These are phyloP conservation scores for Prochilodus magdalenae DNA, from an alignment of 2,113 vertebrate species.

Conservation along the genomic window DNA sequence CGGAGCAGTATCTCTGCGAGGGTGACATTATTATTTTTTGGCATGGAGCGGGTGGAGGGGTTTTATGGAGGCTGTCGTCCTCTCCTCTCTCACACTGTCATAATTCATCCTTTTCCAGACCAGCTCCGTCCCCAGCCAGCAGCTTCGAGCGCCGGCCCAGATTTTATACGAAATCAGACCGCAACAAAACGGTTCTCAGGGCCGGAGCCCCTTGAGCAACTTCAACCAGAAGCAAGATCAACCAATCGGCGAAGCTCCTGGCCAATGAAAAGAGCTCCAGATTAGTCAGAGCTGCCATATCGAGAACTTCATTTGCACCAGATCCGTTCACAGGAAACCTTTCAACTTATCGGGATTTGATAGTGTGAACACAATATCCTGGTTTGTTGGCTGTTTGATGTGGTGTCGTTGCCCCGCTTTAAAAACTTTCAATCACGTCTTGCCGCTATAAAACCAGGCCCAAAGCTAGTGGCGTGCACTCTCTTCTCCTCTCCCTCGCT, in stretches of 20 bases:
- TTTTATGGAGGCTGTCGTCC: constrained; percentile 45
- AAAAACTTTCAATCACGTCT: constrained; percentile 24
- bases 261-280: not conserved
- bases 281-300: not conserved
- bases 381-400: constrained; percentile 38
- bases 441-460: constrained; percentile 23
- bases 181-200: constrained; percentile 1
- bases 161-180: not conserved
- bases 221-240: not conserved
- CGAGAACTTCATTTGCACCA: not conserved
- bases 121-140: constrained; percentile 15
- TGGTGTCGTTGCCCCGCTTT: constrained; percentile 37
- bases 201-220: not conserved
- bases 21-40: constrained; percentile 56
- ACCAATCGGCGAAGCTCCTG: not conserved
- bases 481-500: constrained; percentile 19
- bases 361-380: constrained; percentile 20
- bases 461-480: constrained; percentile 16
- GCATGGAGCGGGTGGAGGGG: constrained; percentile 31
- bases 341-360: constrained; percentile 27
- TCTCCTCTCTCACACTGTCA: constrained; percentile 46
- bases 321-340: not conserved
- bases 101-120: constrained; percentile 42
- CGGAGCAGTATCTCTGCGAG: constrained; percentile 39
- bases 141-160: constrained; percentile 27